Conservation (phyloP, 2,113 vertebrate species). For the Cettia cetti region DNA sequence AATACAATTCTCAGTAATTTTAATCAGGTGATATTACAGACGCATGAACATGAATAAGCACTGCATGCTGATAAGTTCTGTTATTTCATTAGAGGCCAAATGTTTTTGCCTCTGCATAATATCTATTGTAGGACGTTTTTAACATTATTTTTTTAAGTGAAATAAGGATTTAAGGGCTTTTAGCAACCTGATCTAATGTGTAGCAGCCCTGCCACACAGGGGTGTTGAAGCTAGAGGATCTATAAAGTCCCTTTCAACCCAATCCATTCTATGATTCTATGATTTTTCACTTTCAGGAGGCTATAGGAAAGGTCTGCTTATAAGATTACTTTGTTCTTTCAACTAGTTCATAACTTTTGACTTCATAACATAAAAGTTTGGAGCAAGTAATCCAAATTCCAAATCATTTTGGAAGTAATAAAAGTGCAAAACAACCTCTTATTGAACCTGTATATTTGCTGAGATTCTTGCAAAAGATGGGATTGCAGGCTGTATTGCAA, state of each 20-base stretch:
- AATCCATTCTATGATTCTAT: neutral
- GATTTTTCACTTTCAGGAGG: neutral
- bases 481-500: neutral
- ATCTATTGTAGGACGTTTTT: conserved; percentile 25
- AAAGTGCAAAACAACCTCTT: neutral
- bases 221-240: neutral
- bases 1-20: neutral
- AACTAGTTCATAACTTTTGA: neutral
- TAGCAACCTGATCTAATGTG: neutral
- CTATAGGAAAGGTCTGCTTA: neutral
- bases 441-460: neutral
- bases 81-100: conserved; percentile 49
- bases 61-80: conserved; percentile 33
- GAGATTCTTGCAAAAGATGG: neutral
- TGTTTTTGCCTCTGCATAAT: conserved; percentile 35
- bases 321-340: conserved; percentile 21
- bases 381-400: neutral
- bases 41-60: conserved; percentile 38
- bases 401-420: neutral
- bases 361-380: conserved; percentile 21
- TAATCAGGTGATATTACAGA: conserved; percentile 42
- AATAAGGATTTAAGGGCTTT: neutral
- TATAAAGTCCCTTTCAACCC: neutral
- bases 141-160: neutral
- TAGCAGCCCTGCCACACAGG: neutral